Conservation (phyloP, 2,797 vertebrate genomes). For the Eleutherodactylus coqui region DNA sequence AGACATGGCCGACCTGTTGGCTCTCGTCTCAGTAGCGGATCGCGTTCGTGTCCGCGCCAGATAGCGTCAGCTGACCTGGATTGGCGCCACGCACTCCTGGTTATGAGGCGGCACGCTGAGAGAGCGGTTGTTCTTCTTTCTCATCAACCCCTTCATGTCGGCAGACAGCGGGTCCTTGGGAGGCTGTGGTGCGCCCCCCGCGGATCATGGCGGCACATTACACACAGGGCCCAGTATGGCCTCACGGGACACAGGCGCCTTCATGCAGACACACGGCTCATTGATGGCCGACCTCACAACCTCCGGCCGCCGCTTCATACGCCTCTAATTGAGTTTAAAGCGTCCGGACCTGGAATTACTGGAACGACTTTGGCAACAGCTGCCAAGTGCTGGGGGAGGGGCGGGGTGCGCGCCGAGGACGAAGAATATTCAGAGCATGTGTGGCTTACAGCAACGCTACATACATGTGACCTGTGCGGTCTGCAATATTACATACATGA, state of each 20-base stretch:
- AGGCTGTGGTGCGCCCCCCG: no score
- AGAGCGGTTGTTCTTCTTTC: background rate
- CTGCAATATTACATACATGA: no score
- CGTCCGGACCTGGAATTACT: background rate
- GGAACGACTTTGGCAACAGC: background rate
- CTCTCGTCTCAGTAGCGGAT: background rate
- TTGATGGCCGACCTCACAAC: background rate
- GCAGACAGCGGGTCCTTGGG: background rate
- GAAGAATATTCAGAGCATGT: no score
- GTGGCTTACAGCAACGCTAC: no score
- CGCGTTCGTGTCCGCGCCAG: background rate
- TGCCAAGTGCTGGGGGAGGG: background rate
- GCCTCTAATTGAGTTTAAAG: background rate
- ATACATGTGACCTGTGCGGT: no score
- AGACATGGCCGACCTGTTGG: background rate
- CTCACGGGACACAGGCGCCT: background rate
- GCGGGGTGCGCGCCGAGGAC: background rate
- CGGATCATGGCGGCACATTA: no score
- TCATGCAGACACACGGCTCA: slow-evolving; percentile 10
- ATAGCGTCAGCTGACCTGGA: slow-evolving; percentile 1
- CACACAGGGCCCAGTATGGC: background rate
- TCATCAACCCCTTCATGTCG: background rate
- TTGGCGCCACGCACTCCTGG: background rate
- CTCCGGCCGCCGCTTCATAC: background rate
- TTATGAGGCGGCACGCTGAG: background rate